Evolutionary conservation across 35 echinoderm and acorn worm species (phyloP).

Genomic region (Stichopus chloronotus): DNA sequence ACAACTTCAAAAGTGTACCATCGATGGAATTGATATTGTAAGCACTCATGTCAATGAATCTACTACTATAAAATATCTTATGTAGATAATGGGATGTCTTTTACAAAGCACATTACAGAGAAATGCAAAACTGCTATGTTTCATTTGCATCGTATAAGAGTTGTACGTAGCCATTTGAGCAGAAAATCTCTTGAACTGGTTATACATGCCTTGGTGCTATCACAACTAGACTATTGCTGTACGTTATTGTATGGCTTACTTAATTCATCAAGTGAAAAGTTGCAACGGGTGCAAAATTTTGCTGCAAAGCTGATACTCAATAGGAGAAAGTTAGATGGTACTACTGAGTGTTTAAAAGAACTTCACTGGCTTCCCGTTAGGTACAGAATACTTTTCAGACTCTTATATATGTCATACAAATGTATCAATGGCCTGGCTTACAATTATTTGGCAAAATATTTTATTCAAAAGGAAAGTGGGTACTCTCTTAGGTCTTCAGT

Average conservation of each 20-base stretch:
- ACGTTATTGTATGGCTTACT: not conserved
- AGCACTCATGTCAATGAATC: not conserved
- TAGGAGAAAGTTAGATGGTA: not conserved
- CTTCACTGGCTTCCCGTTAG: not conserved
- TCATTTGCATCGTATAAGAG: not conserved
- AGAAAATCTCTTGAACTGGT: not conserved
- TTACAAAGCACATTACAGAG: not conserved
- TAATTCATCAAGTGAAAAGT: not conserved
- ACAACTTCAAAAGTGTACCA: not conserved
- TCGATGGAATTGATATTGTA: not conserved
- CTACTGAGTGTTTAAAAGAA: not conserved
- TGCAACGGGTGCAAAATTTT: not conserved
- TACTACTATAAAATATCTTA: not conserved
- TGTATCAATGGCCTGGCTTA: too few species aligned
- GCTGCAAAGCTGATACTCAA: not conserved
- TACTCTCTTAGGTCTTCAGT: not conserved
- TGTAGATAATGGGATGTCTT: not conserved
- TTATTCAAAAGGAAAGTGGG: not conserved
- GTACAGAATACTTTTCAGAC: not conserved
- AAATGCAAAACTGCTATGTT: conserved; percentile 5
- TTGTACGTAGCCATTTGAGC: not conserved
- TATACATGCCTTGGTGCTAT: not conserved
- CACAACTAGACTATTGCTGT: not conserved
- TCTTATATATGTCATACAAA: not conserved
- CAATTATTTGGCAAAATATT: not conserved